These are phyloP conservation scores for Lutraria rhynchaena DNA, from an alignment of 1,140 invertebrate genomes.

Conservation along the genomic window DNA sequence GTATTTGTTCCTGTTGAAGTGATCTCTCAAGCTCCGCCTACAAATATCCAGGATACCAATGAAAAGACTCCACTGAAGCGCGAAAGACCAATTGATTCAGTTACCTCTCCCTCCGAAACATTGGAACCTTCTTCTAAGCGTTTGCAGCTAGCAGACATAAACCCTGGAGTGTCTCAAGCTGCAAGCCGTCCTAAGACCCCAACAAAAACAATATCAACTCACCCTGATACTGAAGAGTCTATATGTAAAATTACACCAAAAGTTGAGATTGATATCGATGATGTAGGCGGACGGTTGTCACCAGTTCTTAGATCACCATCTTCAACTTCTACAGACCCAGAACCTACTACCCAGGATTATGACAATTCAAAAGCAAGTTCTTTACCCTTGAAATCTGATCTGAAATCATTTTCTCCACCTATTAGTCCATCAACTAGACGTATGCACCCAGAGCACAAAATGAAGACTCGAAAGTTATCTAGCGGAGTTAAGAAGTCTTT, in stretches of 20 bases:
- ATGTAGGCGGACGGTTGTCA: conserved; percentile 78
- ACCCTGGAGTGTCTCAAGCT: not conserved
- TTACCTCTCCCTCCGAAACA: not conserved
- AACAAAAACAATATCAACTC: not conserved
- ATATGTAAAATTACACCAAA: conserved; percentile 35
- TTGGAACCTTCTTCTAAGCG: not conserved
- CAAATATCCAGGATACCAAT: not conserved
- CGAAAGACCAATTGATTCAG: not conserved
- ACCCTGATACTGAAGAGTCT: not conserved
- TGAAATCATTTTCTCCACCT: conserved; percentile 31
- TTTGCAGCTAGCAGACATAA: not conserved
- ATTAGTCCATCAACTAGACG: conserved; percentile 31
- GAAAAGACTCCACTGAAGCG: conserved; percentile 12
- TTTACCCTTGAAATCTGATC: not conserved
- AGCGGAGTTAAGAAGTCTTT: not conserved
- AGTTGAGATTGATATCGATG: conserved; percentile 49
- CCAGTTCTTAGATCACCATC: not conserved
- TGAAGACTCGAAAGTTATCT: not conserved
- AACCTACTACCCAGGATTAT: too few relatives aligned
- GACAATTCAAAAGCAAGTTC: too few relatives aligned
- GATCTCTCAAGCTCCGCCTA: not conserved
- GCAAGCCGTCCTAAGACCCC: not conserved
- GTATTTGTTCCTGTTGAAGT: not conserved
- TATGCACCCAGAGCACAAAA: conserved; percentile 3
- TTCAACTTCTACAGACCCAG: not conserved